phyloP scores from a whole-genome alignment of 2,113 vertebrate genomes.

The Onychostruthus taczanowskii region DNA sequence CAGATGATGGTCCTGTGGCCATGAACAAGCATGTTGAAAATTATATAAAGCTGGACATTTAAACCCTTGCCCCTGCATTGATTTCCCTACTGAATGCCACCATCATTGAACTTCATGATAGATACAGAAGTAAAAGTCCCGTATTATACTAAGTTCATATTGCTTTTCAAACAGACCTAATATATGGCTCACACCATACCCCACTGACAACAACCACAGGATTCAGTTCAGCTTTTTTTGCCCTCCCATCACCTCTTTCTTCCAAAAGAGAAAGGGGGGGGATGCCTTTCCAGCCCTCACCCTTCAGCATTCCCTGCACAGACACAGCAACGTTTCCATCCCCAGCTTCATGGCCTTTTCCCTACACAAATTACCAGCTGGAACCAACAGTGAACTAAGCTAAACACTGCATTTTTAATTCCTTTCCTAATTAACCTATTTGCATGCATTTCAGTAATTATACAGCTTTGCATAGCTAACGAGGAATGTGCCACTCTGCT shows the following conservation, averaged over 20 bases:
- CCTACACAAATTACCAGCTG: not conserved
- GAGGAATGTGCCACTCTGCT: not conserved
- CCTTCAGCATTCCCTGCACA: not conserved
- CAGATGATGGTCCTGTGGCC: not conserved
- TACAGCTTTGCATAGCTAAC: not conserved
- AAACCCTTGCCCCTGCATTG: not conserved
- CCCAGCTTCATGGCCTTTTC: not conserved
- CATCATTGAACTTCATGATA: not conserved
- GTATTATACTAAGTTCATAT: fast-evolving
- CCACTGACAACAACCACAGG: not conserved
- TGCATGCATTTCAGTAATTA: slow-evolving; percentile 6
- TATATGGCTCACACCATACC: not conserved
- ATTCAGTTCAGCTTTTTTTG: not conserved
- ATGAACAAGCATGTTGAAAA: not conserved
- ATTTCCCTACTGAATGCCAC: not conserved
- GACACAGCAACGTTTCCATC: not conserved
- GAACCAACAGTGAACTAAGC: not conserved
- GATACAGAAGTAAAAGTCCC: not conserved
- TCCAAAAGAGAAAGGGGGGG: not conserved
- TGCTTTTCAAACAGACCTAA: not conserved
- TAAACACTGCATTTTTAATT: not conserved
- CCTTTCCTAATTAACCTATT: slow-evolving; percentile 43
- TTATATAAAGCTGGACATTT: not conserved
- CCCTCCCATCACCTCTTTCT: not conserved
- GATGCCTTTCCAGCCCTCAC: not conserved